Evolutionary conservation across 2,888 invertebrate species (phyloP).

Genomic region (Drosophila mercatorum): DNA sequence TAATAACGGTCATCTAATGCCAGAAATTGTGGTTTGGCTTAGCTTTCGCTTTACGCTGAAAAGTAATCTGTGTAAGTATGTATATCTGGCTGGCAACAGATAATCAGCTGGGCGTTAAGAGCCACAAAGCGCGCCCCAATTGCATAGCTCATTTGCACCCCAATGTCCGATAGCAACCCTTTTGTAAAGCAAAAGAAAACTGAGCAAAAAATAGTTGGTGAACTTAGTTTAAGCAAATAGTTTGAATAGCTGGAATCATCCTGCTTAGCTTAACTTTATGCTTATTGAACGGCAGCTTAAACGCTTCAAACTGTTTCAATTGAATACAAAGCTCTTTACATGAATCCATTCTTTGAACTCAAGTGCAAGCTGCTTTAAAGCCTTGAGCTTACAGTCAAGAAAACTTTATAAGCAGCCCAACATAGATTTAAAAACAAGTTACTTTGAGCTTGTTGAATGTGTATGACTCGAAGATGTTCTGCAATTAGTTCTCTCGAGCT

Average conservation of each 20-base stretch:
- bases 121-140: constrained; percentile 31
- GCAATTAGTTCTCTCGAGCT: not conserved
- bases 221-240: constrained; percentile 19
- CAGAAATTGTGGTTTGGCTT: constrained; percentile 17
- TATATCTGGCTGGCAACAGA: constrained; percentile 2
- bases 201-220: constrained; percentile 11
- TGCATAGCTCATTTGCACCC: constrained; percentile 24
- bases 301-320: constrained; percentile 24
- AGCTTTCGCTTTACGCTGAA: constrained; percentile 3
- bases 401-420: constrained; percentile 30
- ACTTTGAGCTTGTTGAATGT: not conserved
- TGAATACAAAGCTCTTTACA: constrained; percentile 16
- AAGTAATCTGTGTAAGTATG: not conserved
- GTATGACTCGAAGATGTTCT: not conserved
- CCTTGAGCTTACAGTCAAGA: constrained; percentile 17
- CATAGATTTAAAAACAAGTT: constrained; percentile 5
- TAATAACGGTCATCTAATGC: constrained; percentile 41
- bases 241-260: constrained; percentile 11
- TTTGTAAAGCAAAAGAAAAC: constrained; percentile 5
- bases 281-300: constrained; percentile 49
- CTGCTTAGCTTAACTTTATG: constrained; percentile 26
- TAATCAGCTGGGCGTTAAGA: constrained; percentile 23
- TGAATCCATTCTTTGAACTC: not conserved
- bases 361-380: constrained; percentile 1
- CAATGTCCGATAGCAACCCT: constrained; percentile 27